Base-by-base conservation (phyloP, 2,888 invertebrate genomes). In the Desoria tigrina region DNA sequence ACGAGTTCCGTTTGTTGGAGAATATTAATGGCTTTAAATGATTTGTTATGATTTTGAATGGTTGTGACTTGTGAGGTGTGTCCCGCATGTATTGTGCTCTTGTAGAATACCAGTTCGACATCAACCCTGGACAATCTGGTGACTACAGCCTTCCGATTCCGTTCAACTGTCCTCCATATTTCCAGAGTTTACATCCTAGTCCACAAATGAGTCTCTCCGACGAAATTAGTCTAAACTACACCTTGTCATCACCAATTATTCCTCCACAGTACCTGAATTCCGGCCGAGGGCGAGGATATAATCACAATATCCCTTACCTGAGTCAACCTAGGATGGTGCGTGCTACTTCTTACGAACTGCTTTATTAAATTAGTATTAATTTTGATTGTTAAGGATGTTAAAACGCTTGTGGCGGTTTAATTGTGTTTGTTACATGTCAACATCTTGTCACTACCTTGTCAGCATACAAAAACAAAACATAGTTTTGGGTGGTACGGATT, bases 241-340 rank as follows among this genome's bases (percentile, higher is more conserved):
- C 45, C 4, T 6, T n/a, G 45, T 45, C 45, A 45, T 45, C 45
- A 4, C 45, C 45, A 21, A 16, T 45, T 6, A 45, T 45, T 18
- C n/a, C 45, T 4, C n/a, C 4, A 6, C 16, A 18, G 4, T n/a
- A 45, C 6, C 21, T 6, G n/a, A 45, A 16, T 45, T 6, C n/a
- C 16, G 6, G 16, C 21, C n/a, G 45, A 18, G n/a, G 21, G 6
- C 45, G 6, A 45, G 45, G 45, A 18, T 21, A 45, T 16, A 6
- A 45, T 6, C 4, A 18, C 45, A 45, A 16, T 45, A 21, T 16
- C 6, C 6, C 16, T 9, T 21, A 6, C 16, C 45, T 11, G 21
- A 11, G 16, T 45, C 62, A 18, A 60, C 67, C 60, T 62, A 71
- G 69, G 63, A 74, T 70, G 72, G 71, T 71, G 66, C 68, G 72